These are phyloP conservation scores for Aurelia coerulea DNA, from an alignment of 30 jellyfish, hydroid and myxozoan species.

Conservation along the genomic window DNA sequence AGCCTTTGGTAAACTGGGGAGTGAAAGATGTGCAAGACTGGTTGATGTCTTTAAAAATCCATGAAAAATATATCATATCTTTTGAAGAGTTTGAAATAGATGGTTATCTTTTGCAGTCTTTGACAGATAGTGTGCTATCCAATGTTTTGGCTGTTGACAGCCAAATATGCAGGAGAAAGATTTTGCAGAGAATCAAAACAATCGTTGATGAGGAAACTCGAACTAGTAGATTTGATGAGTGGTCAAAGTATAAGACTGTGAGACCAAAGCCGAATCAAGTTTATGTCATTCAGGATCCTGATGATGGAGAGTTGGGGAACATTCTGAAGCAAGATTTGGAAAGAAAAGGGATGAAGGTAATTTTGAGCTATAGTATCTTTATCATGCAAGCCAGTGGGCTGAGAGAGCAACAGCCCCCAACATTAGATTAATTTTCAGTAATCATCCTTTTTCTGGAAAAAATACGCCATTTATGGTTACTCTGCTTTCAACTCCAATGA, in stretches of 20 bases:
- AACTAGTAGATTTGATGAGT: conserved; percentile 38
- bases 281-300: conserved; percentile 65
- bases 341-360: conserved; percentile 60
- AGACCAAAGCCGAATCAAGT: conserved; percentile 31
- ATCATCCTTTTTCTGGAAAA: too few species aligned
- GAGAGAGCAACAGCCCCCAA: too few species aligned
- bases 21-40: conserved; percentile 62
- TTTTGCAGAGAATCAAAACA: conserved; percentile 27
- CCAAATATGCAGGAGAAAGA: conserved; percentile 57
- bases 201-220: conserved; percentile 33
- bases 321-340: conserved; percentile 39
- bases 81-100: conserved; percentile 74
- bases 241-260: conserved; percentile 20
- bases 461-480: too few species aligned
- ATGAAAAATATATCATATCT: conserved; percentile 46
- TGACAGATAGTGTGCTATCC: conserved; percentile 40
- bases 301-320: conserved; percentile 44
- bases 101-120: conserved; percentile 46
- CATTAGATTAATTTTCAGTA: too few species aligned
- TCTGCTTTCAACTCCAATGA: too few species aligned
- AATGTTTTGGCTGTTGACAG: conserved; percentile 68
- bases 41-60: conserved; percentile 47
- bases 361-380: too few species aligned
- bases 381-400: too few species aligned
- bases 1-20: conserved; percentile 56